Base-by-base conservation (phyloP, 2,113 vertebrate species). In the Camarhynchus parvulus region DNA sequence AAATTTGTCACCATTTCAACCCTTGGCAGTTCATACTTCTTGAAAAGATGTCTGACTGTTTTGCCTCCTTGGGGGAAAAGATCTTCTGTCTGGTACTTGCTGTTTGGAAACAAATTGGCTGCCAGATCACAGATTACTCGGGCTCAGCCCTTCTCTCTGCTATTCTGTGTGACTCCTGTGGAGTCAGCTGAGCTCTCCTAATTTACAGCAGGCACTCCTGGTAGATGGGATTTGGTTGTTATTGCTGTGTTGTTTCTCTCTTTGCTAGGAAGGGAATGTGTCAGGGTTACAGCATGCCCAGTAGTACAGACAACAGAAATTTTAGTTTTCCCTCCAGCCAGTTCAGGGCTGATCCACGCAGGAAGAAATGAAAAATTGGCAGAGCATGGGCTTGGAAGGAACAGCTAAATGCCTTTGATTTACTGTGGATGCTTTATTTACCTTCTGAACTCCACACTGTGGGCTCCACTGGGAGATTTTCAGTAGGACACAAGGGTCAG, bases 61-160 rank as follows among this genome's bases (percentile, higher is more conserved):
- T 94, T 84, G 88, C 33, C 83, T 95, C 92, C 76, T 83, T 61
- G 39, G 50, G 74, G 58, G 21, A 33, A 91, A 94, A 90, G 88
- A 66, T 76, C 79, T 76, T 92, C 72, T 87, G 79, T 64, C 76
- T 88, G 37, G 49, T 79, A 33, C 80, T 83, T 93, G 62, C 53
- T 95, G 88, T 96, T 96, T 94, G 90, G 94, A 97, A 97, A 96
- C 92, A 96, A 92, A 92, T 76, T 56, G 15, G 49, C 92, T 94
- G 90, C 79, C 92, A 95, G 72, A 89, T 92, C 88, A 61, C 79
- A 70, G 72, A 83, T 64, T 61, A 70, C 66, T 79, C 0, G 17
- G 58, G 31, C 80, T 90, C 69, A 84, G 69, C 46, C 82, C 88
- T 92, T 72, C 59, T 91, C 33, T 80, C 76, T 75, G 27, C 33